Conservation (phyloP, 2,888 invertebrate genomes). For the Machimus atricapillus region DNA sequence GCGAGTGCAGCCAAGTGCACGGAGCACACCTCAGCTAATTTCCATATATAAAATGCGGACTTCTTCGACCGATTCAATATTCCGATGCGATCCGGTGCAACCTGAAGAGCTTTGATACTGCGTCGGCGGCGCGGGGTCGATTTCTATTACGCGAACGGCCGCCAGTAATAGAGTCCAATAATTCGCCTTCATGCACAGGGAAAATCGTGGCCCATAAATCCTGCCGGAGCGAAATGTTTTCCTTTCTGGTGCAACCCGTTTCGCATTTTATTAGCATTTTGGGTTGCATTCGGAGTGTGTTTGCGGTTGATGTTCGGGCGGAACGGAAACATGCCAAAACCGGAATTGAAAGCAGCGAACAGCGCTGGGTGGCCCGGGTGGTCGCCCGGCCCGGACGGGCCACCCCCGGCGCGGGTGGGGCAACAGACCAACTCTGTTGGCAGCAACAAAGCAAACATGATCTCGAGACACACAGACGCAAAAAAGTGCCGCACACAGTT, state of each 20-base stretch:
- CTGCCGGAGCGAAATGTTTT: constrained; percentile 33
- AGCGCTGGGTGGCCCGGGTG: background rate
- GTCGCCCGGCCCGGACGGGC: background rate
- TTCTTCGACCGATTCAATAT: constrained; percentile 12
- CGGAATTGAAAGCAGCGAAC: constrained; percentile 37
- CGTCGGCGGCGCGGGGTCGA: constrained; percentile 12
- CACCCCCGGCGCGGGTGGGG: background rate
- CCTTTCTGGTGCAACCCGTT: constrained; percentile 36
- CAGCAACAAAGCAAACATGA: constrained; percentile 28
- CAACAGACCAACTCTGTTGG: background rate
- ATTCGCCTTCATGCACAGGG: constrained; percentile 33
- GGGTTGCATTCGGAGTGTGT: constrained; percentile 33
- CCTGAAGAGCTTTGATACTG: constrained; percentile 24
- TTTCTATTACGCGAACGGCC: constrained; percentile 30
- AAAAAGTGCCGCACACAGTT: constrained; percentile 7
- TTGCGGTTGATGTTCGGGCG: constrained; percentile 40
- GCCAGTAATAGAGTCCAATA: constrained; percentile 37
- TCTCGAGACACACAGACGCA: constrained; percentile 13
- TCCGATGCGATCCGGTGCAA: background rate
- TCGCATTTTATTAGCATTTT: constrained; percentile 39
- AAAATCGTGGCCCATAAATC: constrained; percentile 37
- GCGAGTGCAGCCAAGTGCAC: background rate
- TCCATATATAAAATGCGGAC: constrained; percentile 11
- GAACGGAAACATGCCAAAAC: constrained; percentile 40
- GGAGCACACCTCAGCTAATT: constrained; percentile 16